These are phyloP conservation scores for Chionis minor DNA, from an alignment of 2,113 vertebrate species.

Conservation along the genomic window DNA sequence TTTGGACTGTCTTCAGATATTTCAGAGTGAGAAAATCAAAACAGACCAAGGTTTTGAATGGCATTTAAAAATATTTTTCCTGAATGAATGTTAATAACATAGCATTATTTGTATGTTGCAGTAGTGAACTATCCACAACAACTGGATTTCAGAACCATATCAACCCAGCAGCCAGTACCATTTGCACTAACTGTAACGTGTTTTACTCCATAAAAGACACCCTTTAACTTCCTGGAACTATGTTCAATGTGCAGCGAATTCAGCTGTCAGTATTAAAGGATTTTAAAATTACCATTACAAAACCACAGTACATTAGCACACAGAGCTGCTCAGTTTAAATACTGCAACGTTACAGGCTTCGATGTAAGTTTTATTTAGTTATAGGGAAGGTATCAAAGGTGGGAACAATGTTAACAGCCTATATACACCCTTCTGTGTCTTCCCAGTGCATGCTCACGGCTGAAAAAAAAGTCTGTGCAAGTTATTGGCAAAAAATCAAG, in stretches of 20 bases:
- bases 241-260: neutral
- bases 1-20: neutral
- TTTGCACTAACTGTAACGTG: neutral
- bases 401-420: neutral
- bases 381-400: neutral
- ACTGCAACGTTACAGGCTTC: neutral
- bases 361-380: neutral
- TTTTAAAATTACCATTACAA: conserved; percentile 19
- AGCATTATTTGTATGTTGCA: neutral
- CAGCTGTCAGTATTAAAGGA: neutral
- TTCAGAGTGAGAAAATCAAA: neutral
- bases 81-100: neutral
- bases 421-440: neutral
- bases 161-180: neutral
- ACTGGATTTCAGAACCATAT: neutral
- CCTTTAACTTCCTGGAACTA: neutral
- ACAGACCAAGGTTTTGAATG: neutral
- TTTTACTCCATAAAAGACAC: neutral
- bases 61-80: neutral
- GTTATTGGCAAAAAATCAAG: neutral
- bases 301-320: neutral
- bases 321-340: neutral
- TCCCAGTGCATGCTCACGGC: neutral
- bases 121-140: neutral
- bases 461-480: neutral